These are phyloP conservation scores for Pollenia labialis DNA, from an alignment of 2,888 invertebrate species.

Conservation along the genomic window DNA sequence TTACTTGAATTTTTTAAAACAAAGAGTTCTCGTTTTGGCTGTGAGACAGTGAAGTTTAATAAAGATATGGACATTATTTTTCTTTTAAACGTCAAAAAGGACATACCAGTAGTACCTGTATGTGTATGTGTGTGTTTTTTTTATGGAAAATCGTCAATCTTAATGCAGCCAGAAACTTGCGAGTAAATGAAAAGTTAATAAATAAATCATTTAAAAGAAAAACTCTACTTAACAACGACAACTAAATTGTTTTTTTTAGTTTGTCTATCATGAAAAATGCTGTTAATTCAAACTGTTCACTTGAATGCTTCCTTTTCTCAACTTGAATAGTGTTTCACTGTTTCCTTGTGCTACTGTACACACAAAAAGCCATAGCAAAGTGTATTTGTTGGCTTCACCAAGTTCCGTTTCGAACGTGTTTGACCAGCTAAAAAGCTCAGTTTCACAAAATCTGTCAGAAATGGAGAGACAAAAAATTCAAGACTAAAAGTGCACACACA, in stretches of 20 bases:
- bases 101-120: background rate
- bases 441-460: conserved; percentile 61
- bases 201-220: conserved; percentile 62
- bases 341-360: conserved; percentile 14
- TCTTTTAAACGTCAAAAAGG: background rate
- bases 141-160: conserved; percentile 30
- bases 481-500: no score
- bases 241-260: conserved; percentile 77
- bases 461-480: conserved; percentile 31
- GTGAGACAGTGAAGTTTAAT: background rate
- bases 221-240: conserved; percentile 66
- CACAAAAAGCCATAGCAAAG: background rate
- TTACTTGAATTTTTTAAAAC: conserved; percentile 16
- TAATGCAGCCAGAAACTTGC: conserved; percentile 33
- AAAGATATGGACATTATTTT: conserved; percentile 11
- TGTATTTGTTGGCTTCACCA: background rate
- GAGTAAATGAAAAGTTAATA: conserved; percentile 64
- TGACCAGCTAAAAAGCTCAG: conserved; percentile 64
- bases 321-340: conserved; percentile 2
- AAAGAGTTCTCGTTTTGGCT: no score
- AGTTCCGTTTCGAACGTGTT: conserved; percentile 57
- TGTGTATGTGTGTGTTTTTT: background rate
- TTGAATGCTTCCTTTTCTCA: background rate
- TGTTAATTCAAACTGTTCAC: conserved; percentile 74
- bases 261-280: conserved; percentile 75